These are phyloP conservation scores for Chorisops tibialis DNA, from an alignment of 2,888 invertebrate species.

Conservation along the genomic window DNA sequence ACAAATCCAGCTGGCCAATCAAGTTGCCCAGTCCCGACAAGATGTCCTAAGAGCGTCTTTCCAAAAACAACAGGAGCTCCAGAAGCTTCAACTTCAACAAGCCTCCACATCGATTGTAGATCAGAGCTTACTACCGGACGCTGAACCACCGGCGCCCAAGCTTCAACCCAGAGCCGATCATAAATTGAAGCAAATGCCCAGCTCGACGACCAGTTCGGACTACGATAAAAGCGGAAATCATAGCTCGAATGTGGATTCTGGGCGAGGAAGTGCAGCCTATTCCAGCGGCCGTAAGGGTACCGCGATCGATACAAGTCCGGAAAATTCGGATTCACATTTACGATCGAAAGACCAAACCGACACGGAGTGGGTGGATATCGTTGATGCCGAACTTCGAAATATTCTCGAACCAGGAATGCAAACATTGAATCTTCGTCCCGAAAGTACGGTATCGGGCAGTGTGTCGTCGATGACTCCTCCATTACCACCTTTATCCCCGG, in stretches of 20 bases:
- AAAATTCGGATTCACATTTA: slow-evolving; percentile 55
- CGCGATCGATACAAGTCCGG: slow-evolving; percentile 57
- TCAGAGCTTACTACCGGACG: slow-evolving; percentile 27
- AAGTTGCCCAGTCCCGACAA: slow-evolving; percentile 44
- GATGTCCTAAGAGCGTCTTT: slow-evolving; percentile 33
- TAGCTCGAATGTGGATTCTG: slow-evolving; percentile 74
- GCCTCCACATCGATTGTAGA: slow-evolving; percentile 25
- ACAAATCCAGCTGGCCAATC: slow-evolving; percentile 19
- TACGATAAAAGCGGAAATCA: slow-evolving; percentile 73
- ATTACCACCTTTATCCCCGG: slow-evolving; percentile 72
- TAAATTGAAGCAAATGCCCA: slow-evolving; percentile 48
- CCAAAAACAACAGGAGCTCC: slow-evolving; percentile 34
- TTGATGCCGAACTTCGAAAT: slow-evolving; percentile 74
- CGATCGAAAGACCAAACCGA: slow-evolving; percentile 55
- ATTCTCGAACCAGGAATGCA: slow-evolving; percentile 73
- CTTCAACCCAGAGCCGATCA: slow-evolving; percentile 24
- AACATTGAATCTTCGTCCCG: slow-evolving; percentile 58
- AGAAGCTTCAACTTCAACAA: slow-evolving; percentile 33
- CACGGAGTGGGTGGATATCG: slow-evolving; percentile 78
- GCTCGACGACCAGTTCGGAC: slow-evolving; percentile 66
- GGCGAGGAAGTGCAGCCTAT: slow-evolving; percentile 76
- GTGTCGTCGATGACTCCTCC: slow-evolving; percentile 74
- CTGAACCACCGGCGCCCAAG: slow-evolving; percentile 41
- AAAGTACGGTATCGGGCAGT: slow-evolving; percentile 64
- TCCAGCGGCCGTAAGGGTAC: slow-evolving; percentile 65